A percentile compares a stretch with the other conserved stretches of the same genome.
Evolutionary conservation across 2,113 vertebrate species (phyloP).

Genomic region (Actenoides hombroni): DNA sequence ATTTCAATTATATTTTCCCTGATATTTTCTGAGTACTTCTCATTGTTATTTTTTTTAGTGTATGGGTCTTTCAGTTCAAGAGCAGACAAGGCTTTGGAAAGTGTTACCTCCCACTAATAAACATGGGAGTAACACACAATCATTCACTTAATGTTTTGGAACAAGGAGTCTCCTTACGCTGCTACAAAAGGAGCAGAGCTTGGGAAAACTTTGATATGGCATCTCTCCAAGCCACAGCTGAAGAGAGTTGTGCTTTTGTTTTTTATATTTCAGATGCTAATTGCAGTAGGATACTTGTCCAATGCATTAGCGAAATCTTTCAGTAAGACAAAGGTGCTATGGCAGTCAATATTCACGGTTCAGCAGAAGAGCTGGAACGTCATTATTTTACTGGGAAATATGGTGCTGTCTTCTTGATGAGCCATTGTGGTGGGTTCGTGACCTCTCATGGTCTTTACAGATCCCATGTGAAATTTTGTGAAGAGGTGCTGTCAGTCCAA

Average conservation of each 20-base stretch:
- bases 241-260: conserved; percentile 17
- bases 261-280: conserved; percentile 24
- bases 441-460: neutral
- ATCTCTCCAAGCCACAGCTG: neutral
- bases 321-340: neutral
- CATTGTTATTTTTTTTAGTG: neutral
- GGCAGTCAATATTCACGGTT: neutral
- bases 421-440: neutral
- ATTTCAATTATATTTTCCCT: conserved; percentile 7
- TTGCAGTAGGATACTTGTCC: neutral
- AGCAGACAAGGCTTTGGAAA: neutral
- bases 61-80: neutral
- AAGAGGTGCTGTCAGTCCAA: neutral
- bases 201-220: conserved; percentile 19
- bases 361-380: neutral
- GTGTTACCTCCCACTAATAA: neutral
- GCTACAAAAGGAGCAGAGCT: neutral
- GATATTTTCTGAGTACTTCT: neutral
- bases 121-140: neutral
- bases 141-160: conserved; percentile 7
- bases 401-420: neutral
- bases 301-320: neutral
- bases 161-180: neutral
- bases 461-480: neutral
- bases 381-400: neutral